Conservation (phyloP, 2,888 invertebrate genomes). For the Lasioglossum leucozonium region DNA sequence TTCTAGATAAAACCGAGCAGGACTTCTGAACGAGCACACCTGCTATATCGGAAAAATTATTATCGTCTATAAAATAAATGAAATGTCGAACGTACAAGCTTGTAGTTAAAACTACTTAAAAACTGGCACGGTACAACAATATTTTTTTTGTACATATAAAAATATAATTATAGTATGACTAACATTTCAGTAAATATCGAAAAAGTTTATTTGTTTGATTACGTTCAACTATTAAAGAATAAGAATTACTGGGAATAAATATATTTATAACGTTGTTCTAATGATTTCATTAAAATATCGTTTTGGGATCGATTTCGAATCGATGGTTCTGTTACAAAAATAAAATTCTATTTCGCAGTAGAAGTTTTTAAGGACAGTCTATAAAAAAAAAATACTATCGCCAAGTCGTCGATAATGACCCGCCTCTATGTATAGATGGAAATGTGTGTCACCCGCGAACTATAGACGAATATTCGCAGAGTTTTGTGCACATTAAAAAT, state of each 20-base stretch:
- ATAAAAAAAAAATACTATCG: constrained; percentile 13
- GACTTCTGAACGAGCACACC: not conserved
- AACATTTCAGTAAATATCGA: not conserved
- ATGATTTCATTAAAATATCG: not conserved
- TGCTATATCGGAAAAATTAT: constrained; percentile 15
- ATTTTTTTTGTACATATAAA: not conserved
- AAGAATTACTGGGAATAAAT: not conserved
- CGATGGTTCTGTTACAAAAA: not conserved
- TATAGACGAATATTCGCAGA: constrained; percentile 25
- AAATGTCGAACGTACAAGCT: not conserved
- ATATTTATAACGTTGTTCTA: not conserved
- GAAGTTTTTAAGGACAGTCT: not conserved
- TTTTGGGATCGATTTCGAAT: not conserved
- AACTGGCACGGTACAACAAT: no score
- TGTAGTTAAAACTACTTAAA: not conserved
- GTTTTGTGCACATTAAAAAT: constrained; percentile 44
- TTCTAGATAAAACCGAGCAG: not conserved
- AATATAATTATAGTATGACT: not conserved
- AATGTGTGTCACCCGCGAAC: constrained; percentile 6
- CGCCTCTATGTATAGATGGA: constrained; percentile 17
- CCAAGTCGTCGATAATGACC: constrained; percentile 15
- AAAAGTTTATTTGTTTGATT: not conserved
- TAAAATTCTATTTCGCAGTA: not conserved
- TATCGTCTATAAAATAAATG: not conserved
- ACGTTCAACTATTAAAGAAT: not conserved